A percentile compares a stretch with the other conserved stretches of the same genome.
These are phyloP conservation scores for Drosophila parvula DNA, from an alignment of 1,140 invertebrate species.

Conservation along the genomic window DNA sequence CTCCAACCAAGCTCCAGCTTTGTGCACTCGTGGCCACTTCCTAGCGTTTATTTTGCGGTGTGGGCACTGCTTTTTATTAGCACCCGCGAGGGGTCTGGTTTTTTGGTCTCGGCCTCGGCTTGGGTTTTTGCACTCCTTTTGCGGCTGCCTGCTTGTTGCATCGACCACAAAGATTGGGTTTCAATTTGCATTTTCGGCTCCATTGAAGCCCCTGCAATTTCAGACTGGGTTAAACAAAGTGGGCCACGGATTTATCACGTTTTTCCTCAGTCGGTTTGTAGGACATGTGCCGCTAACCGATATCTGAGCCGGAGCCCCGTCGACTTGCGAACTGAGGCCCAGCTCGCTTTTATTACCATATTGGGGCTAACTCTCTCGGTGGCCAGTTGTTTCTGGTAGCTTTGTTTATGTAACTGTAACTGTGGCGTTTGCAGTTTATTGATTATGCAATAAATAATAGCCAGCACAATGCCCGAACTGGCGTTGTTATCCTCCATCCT, in stretches of 20 bases:
- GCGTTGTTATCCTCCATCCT: slow-evolving; percentile 50
- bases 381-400: slow-evolving; percentile 62
- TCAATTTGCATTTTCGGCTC: slow-evolving; percentile 80
- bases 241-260: slow-evolving; percentile 78
- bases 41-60: slow-evolving; percentile 74
- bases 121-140: slow-evolving; percentile 12
- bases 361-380: slow-evolving; percentile 72
- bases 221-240: slow-evolving; percentile 63
- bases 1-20: neutral
- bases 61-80: slow-evolving; percentile 78
- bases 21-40: slow-evolving; percentile 60
- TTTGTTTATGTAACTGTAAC: slow-evolving; percentile 77
- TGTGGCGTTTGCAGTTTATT: slow-evolving; percentile 78
- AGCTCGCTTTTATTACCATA: slow-evolving; percentile 75
- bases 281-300: slow-evolving; percentile 81
- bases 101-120: slow-evolving; percentile 17
- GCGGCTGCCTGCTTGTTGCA: slow-evolving; percentile 34
- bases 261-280: slow-evolving; percentile 77
- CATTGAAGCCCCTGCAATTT: slow-evolving; percentile 77
- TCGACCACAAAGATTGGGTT: slow-evolving; percentile 68
- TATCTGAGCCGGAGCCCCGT: slow-evolving; percentile 48
- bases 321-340: slow-evolving; percentile 22
- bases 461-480: slow-evolving; percentile 60
- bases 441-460: slow-evolving; percentile 81
- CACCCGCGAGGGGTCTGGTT: slow-evolving; percentile 51